Base-by-base conservation (phyloP, 2,888 invertebrate species). In the Leptopilina syphax region DNA sequence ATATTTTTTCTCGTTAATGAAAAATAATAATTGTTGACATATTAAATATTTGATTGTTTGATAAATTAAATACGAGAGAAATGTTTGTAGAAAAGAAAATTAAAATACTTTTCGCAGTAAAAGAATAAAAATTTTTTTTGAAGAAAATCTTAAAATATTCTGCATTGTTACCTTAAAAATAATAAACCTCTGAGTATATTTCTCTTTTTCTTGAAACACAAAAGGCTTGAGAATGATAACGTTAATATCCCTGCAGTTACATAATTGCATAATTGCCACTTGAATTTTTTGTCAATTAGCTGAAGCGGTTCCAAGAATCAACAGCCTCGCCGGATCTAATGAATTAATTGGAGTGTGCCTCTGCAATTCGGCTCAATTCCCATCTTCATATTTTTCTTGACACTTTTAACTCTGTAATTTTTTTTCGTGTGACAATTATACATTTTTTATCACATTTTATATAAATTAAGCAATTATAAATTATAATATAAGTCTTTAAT, bases 211-310 rank as follows among this genome's bases (percentile, higher is more conserved):
- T 27, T 50, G 50, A 27, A 54, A 7, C 27, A 70, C 27, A 54
- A 27, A 70, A 70, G 54, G 54, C 70, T 50, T 8, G 66, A 70
- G 66, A 70, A 24, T 81, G 85, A 81, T 82, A 82, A 83, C 84
- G 83, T 85, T 85, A 85, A 87, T 86, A 80, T 82, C 82, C 81
- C 81, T 84, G 83, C 79, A 84, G 86, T 87, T 86, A 85, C 83
- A 84, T 85, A 86, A 87, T 87, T 85, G 85, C 84, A 84, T 86
- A 86, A 87, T 87, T 86, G 85, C 81, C 86, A 86, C 85, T 86
- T 85, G 86, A 86, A 50, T 86, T 87, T 84, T 63, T 79, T 81
- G 84, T 65, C 83, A 70, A 70, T 70, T 70, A 83, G 83, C 80
- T 78, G 80, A 57, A 80, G 80, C 81, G 83, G 83, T 87, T 86